Percentiles rank a stretch among this genome's conserved stretches.
Evolutionary conservation across 2,113 vertebrate genomes (phyloP).

Genomic region (Globicephala melas): DNA sequence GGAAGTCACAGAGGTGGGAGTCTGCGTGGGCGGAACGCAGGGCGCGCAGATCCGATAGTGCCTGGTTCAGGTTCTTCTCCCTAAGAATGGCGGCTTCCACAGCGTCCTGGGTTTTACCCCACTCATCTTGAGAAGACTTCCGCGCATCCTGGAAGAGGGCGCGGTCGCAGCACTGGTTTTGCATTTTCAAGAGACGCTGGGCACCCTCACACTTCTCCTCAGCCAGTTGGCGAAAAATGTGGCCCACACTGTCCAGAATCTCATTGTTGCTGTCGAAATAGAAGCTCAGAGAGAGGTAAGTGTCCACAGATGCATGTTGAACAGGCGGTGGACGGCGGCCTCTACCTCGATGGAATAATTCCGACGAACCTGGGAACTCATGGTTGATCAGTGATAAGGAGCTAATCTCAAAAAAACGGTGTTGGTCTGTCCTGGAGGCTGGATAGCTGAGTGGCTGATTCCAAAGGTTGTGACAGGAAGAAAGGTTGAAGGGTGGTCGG

Average conservation of each 20-base stretch:
- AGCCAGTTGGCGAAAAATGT: neutral
- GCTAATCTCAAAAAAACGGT: neutral
- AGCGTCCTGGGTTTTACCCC: neutral
- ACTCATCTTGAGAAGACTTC: neutral
- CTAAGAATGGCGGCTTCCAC: neutral
- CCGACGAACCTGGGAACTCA: neutral
- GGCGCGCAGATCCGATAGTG: neutral
- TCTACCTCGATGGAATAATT: neutral
- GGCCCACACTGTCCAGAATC: too few relatives aligned
- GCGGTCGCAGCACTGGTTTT: neutral
- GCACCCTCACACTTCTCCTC: neutral
- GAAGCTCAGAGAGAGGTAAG: neutral
- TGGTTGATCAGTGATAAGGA: neutral
- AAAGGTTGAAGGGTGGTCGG: neutral
- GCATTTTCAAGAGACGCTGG: neutral
- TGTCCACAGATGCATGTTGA: neutral
- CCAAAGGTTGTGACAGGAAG: neutral
- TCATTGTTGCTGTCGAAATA: neutral
- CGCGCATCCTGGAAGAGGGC: neutral
- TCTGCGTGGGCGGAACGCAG: neutral
- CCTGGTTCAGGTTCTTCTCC: neutral
- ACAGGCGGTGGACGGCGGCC: neutral
- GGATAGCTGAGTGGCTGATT: neutral
- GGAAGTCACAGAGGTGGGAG: neutral
- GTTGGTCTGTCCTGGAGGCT: neutral